Percentiles rank a stretch among this genome's conserved stretches.
Evolutionary conservation across 2,888 invertebrate species (phyloP).

Genomic region (Tenthredo amoena): DNA sequence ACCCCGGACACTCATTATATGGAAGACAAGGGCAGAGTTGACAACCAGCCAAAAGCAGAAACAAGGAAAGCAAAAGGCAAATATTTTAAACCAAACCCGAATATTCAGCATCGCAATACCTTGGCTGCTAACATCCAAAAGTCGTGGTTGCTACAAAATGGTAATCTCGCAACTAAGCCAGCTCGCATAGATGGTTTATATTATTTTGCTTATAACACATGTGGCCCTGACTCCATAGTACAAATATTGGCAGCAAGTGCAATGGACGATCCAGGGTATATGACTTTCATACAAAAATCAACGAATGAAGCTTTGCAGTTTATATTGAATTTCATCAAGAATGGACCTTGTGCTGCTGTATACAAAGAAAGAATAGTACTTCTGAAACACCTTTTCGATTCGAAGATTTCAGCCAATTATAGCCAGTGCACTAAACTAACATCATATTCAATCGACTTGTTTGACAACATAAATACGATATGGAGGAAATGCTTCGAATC

Average conservation of each 20-base stretch:
- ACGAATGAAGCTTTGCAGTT: constrained; percentile 42
- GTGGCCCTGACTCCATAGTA: constrained; percentile 41
- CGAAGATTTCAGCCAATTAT: constrained; percentile 4
- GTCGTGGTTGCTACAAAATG: constrained; percentile 42
- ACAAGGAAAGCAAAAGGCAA: constrained; percentile 30
- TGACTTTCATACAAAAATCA: constrained; percentile 23
- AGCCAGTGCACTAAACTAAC: constrained; percentile 7
- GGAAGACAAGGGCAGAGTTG: not conserved
- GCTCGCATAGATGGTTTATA: constrained; percentile 29
- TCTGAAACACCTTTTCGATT: constrained; percentile 15
- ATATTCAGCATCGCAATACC: constrained; percentile 47
- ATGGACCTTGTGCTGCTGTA: constrained; percentile 30
- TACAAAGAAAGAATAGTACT: constrained; percentile 48
- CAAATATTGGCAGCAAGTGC: constrained; percentile 52
- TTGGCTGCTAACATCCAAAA: constrained; percentile 37
- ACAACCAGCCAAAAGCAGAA: not conserved
- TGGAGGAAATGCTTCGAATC: constrained; percentile 28
- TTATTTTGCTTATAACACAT: constrained; percentile 53
- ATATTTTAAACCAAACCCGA: constrained; percentile 43
- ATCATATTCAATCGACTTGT: constrained; percentile 40
- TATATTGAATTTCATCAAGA: constrained; percentile 34
- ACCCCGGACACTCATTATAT: not conserved
- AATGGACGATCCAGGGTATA: constrained; percentile 47
- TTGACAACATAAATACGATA: constrained; percentile 28
- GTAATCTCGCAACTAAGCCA: constrained; percentile 37